Percentiles rank a stretch among this genome's conserved stretches.
Evolutionary conservation across 2,113 vertebrate species (phyloP).

Genomic region (Crypturellus undulatus): DNA sequence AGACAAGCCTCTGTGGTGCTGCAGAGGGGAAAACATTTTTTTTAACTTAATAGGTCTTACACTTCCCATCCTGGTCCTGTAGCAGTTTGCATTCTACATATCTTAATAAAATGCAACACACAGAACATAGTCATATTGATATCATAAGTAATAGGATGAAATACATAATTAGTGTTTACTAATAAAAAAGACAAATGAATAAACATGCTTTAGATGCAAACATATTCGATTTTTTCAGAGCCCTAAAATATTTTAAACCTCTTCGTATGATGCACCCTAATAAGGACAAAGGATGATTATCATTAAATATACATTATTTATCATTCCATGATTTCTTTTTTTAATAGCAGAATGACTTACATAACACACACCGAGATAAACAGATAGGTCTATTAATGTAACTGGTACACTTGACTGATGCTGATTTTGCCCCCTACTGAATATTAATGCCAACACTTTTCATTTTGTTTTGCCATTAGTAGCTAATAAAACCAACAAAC

Average conservation of each 20-base stretch:
- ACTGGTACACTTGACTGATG: not conserved
- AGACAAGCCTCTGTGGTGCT: not conserved
- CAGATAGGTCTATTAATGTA: not conserved
- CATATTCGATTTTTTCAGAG: not conserved
- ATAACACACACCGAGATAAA: not conserved
- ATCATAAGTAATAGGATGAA: conserved; percentile 9
- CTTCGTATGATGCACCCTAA: not conserved
- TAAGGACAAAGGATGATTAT: not conserved
- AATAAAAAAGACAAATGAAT: not conserved
- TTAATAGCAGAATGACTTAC: fast-evolving
- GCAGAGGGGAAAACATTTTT: not conserved
- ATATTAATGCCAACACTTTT: conserved; percentile 2
- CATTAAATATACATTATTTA: not conserved
- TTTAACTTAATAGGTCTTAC: not conserved
- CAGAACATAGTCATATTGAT: not conserved
- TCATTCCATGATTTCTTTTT: not conserved
- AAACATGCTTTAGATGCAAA: not conserved
- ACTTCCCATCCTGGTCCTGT: not conserved
- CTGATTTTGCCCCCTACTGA: not conserved
- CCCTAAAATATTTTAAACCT: not conserved
- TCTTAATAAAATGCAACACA: not conserved
- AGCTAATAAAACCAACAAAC: not conserved
- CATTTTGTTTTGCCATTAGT: not conserved
- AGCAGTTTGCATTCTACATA: not conserved
- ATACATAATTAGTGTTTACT: not conserved